Evolutionary conservation across 2,113 vertebrate species (phyloP).

Genomic region (Papio anubis): DNA sequence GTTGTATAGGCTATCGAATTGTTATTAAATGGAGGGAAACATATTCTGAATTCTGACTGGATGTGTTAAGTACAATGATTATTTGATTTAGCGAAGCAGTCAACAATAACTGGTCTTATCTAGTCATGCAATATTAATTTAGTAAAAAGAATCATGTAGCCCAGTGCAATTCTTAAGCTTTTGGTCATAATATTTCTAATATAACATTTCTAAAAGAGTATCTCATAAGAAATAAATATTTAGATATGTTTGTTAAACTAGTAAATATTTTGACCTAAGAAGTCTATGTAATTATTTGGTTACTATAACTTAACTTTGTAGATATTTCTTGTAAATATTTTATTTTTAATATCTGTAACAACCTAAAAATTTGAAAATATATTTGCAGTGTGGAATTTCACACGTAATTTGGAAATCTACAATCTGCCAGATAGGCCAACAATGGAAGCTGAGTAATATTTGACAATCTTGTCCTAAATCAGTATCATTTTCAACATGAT

Average conservation of each 20-base stretch:
- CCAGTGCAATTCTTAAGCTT: not conserved
- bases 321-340: conserved; percentile 15
- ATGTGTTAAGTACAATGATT: not conserved
- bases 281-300: not conserved
- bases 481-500: conserved; percentile 39
- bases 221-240: not conserved
- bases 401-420: not conserved
- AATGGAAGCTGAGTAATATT: not conserved
- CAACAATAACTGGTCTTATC: not conserved
- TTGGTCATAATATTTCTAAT: conserved; percentile 17
- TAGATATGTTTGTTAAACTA: not conserved
- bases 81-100: not conserved
- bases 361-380: conserved; percentile 18
- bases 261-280: not conserved
- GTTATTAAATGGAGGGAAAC: not conserved
- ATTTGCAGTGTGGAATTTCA: conserved; percentile 17
- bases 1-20: not conserved
- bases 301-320: not conserved
- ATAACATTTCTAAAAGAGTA: not conserved
- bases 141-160: not conserved
- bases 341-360: conserved; percentile 2
- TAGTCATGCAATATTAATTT: not conserved
- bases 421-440: not conserved
- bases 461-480: conserved; percentile 49
- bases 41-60: not conserved